Base-by-base conservation (phyloP, 2,797 vertebrate genomes). In the Microhierax caerulescens region DNA sequence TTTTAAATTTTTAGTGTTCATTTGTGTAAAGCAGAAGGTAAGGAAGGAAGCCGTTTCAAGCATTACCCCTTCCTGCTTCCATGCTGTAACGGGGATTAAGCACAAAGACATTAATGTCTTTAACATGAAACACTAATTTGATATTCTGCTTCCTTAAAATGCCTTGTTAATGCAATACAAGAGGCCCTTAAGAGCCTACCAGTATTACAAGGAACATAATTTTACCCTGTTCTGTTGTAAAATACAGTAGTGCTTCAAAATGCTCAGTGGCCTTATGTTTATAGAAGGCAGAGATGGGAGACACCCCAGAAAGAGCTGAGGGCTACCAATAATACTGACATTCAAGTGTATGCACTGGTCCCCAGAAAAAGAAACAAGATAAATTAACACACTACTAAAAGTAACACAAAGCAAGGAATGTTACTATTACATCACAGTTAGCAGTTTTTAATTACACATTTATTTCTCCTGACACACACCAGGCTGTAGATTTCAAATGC, bases 101-200 rank as follows among this genome's bases (percentile, higher is more conserved):
- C 95, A 96, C 82, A 94, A 97, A 97, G 94, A 78, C 96, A 83
- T 96, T 97, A 96, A 98, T 97, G 96, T 95, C 92, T 98, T 98
- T 95, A 97, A 96, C 97, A 98, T 92, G 85, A 97, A 98, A 97
- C 94, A 90, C 97, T 96, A 95, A 98, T 97, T 94, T 45, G 97
- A 98, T 98, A 98, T 84, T 91, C 81, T 88, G 22, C 88, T 98
- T 98, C 96, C 97, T 96, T 97, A 73, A 95, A 97, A 97, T 94
- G 86, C 91, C 94, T 97, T 97, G 94, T 95, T 94, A 97, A 98
- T 86, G 69, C 78, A 96, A 87, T 79, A 93, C 68, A 86, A 93
- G 85, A 92, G 92, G 64, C 96, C 93, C 91, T 96, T 92, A 91
- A 91, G 90, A 97, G 85, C 73, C 93, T 92, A 82, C 73, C 93